These are phyloP conservation scores for Thamnophis sirtalis DNA, from an alignment of 2,113 vertebrate species.

Conservation along the genomic window DNA sequence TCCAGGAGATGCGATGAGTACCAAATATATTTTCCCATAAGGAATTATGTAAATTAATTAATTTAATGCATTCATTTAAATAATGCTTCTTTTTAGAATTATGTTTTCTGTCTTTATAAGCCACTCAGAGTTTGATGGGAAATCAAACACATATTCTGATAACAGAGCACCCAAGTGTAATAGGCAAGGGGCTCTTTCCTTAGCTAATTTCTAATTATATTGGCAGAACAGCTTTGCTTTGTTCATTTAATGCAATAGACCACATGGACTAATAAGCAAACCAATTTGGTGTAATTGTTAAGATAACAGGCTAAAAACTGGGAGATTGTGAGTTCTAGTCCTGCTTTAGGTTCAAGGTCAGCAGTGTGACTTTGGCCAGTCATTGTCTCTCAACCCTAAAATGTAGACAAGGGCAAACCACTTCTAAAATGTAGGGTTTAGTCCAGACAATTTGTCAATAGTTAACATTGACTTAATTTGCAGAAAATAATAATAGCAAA, in stretches of 20 bases:
- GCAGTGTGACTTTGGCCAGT: background rate
- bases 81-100: background rate
- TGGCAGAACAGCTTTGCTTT: constrained; percentile 61
- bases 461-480: background rate
- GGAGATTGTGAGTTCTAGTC: background rate
- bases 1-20: background rate
- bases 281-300: background rate
- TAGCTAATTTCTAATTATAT: constrained; percentile 6
- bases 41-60: background rate
- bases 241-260: constrained; percentile 53
- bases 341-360: background rate
- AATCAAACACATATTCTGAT: background rate
- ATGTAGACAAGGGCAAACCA: background rate
- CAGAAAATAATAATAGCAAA: background rate
- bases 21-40: background rate
- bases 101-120: background rate
- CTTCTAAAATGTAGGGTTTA: background rate
- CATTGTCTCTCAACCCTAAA: background rate
- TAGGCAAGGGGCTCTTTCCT: constrained; percentile 38
- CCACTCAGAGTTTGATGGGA: background rate
- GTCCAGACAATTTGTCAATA: background rate
- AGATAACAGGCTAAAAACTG: background rate
- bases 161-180: constrained; percentile 10
- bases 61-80: background rate
- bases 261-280: background rate